A percentile compares a stretch with the other conserved stretches of the same genome.
These are phyloP conservation scores for Chrysogorgia sp. DNA, from an alignment of 92 coral and sea anemone species.

Conservation along the genomic window DNA sequence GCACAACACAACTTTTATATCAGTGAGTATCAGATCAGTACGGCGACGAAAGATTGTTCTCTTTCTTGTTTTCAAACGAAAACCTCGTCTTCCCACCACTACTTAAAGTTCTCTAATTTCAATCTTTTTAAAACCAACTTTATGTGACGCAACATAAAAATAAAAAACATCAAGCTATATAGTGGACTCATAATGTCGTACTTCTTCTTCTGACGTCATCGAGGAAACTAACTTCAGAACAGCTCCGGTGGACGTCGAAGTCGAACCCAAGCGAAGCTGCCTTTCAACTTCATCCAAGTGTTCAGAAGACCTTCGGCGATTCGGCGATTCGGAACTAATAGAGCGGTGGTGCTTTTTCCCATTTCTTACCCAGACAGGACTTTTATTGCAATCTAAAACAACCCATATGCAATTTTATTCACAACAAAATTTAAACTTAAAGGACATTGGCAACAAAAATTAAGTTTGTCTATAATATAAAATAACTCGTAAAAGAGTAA, in stretches of 20 bases:
- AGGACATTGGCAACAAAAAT: too few species aligned
- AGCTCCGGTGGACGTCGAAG: conserved; percentile 2
- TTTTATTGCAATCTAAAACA: not conserved
- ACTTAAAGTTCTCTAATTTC: too few species aligned
- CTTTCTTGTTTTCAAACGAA: too few species aligned
- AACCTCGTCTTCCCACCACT: too few species aligned
- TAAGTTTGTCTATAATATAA: too few species aligned
- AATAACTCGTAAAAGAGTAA: too few species aligned
- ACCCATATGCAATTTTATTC: not conserved
- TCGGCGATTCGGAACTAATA: conserved; percentile 25
- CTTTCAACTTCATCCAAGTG: conserved; percentile 38
- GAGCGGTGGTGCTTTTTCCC: conserved; percentile 22
- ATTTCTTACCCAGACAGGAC: conserved; percentile 17
- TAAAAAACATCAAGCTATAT: not conserved
- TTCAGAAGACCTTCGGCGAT: conserved; percentile 29
- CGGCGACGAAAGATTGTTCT: too few species aligned
- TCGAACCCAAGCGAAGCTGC: conserved; percentile 26
- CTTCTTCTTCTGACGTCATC: conserved; percentile 8
- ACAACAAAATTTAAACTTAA: not conserved
- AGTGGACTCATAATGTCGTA: conserved; percentile 27
- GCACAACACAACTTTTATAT: too few species aligned
- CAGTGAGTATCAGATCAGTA: too few species aligned
- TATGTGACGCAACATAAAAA: not conserved
- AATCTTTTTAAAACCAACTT: too few species aligned
- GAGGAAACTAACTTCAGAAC: too few species aligned